phyloP scores from a whole-genome alignment of 2,888 invertebrate genomes.

The Chironomus riparius region DNA sequence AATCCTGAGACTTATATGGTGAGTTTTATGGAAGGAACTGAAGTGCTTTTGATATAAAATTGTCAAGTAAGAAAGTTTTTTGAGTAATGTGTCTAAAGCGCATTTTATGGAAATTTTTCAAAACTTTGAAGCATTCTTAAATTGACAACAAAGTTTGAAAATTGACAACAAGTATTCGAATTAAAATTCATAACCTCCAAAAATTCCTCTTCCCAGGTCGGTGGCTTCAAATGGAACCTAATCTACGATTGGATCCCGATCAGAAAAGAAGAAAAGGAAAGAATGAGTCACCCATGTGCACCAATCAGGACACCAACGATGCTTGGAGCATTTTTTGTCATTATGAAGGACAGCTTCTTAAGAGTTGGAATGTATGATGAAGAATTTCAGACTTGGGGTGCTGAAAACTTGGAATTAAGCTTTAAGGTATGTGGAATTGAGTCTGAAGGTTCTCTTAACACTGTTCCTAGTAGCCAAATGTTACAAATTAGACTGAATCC shows the following conservation, averaged over 20 bases:
- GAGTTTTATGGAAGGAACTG: too few species aligned
- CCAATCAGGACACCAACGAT: constrained; percentile 16
- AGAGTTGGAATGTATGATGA: constrained; percentile 21
- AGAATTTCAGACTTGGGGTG: not conserved
- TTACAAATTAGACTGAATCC: too few species aligned
- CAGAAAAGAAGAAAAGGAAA: not conserved
- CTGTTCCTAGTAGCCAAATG: too few species aligned
- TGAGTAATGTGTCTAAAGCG: not conserved
- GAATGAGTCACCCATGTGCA: not conserved
- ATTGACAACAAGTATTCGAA: too few species aligned
- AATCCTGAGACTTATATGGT: constrained; percentile 10
- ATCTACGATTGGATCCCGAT: constrained; percentile 16
- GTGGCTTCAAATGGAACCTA: constrained; percentile 14
- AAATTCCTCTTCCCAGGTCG: not conserved
- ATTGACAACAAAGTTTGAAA: too few species aligned
- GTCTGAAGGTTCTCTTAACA: too few species aligned
- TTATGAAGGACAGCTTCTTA: constrained; percentile 11
- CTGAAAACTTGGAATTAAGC: constrained; percentile 5
- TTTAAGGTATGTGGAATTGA: not conserved
- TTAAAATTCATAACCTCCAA: not conserved
- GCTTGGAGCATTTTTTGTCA: constrained; percentile 21
- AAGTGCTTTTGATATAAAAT: too few species aligned
- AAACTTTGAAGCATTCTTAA: too few species aligned
- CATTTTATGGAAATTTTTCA: not conserved
- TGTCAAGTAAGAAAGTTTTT: not conserved